Evolutionary conservation across 2,797 vertebrate species (phyloP), one percentile per base, ranked within the genome.

Genomic region (Gastrophryne carolinensis): DNA sequence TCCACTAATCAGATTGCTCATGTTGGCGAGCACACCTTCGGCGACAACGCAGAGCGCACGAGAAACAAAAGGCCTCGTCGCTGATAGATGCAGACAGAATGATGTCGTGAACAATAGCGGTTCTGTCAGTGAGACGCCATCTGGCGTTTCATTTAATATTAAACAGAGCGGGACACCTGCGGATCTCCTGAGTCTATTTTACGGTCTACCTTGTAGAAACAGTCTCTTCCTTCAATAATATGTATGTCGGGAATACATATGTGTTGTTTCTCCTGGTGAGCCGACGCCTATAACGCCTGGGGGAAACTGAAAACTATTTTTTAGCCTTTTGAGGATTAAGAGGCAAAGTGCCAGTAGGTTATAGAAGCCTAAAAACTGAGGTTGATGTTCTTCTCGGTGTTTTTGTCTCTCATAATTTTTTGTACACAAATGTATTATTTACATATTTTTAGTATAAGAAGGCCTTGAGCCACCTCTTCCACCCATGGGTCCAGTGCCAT

Each of bases 31-130:
- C 47, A 35, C 32, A 54, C 49, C 32, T 53, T 53, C 23, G 12
- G 32, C 23, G 49, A 23, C 1, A 21, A 8, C 5, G 41, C 58
- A 24, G 5, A 15, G 24, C 30, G 17, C 3, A 39, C 1, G 39
- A 17, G 11, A 5, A n/a, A 78, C 73, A 78, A 79, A 83, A 80
- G 72, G 50, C 84, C 85, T 83, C 83, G 82, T 52, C 81, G 81
- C 82, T 90, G 90, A 94, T 92, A 91, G 90, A 92, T 88, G 87
- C 77, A 84, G 91, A 91, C 91, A 94, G 90, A 90, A 87, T 89
- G 88, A 88, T 90, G 90, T 79, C 79, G 81, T 81, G 82, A 88
- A 87, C 84, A 84, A 90, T 84, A 86, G 86, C 86, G 86, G 34
- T 83, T 83, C 85, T 86, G 87, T 91, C 88, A 89, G 88, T 84